Evolutionary conservation across 2,888 invertebrate species (phyloP).

Genomic region (Pterostichus niger): DNA sequence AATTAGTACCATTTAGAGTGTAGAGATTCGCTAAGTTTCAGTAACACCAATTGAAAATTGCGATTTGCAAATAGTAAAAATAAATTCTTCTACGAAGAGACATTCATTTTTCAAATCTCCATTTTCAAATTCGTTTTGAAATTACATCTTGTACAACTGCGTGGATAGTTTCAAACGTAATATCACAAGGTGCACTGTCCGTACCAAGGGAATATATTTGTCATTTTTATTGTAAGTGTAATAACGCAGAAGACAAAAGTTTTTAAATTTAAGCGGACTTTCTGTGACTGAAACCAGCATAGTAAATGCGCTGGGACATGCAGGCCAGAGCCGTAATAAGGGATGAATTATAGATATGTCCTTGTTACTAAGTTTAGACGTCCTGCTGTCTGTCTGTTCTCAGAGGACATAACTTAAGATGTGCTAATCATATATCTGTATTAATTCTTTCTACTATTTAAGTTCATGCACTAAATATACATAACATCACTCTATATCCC

Average conservation of each 20-base stretch:
- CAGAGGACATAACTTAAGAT: background rate
- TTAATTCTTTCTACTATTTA: no score
- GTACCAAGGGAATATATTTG: slow-evolving; percentile 21
- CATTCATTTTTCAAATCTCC: background rate
- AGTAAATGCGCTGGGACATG: slow-evolving; percentile 27
- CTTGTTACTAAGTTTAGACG: background rate
- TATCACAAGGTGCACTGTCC: background rate
- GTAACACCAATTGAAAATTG: no score
- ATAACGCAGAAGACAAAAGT: slow-evolving; percentile 25
- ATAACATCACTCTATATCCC: no score
- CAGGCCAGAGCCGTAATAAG: background rate
- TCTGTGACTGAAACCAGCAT: background rate
- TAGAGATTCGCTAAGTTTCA: no score
- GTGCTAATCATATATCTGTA: background rate
- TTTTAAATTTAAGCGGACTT: slow-evolving; percentile 26
- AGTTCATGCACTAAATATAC: no score
- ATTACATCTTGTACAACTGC: slow-evolving; percentile 10
- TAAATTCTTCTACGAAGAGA: background rate
- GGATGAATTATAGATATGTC: slow-evolving; percentile 3
- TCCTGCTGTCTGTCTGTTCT: background rate
- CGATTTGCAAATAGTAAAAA: no score
- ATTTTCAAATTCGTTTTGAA: background rate
- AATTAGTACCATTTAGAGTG: no score
- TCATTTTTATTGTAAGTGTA: slow-evolving; percentile 38
- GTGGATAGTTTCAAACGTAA: slow-evolving; percentile 24